Evolutionary conservation across 2,113 vertebrate genomes (phyloP).

Genomic region (Laticauda laticaudata): DNA sequence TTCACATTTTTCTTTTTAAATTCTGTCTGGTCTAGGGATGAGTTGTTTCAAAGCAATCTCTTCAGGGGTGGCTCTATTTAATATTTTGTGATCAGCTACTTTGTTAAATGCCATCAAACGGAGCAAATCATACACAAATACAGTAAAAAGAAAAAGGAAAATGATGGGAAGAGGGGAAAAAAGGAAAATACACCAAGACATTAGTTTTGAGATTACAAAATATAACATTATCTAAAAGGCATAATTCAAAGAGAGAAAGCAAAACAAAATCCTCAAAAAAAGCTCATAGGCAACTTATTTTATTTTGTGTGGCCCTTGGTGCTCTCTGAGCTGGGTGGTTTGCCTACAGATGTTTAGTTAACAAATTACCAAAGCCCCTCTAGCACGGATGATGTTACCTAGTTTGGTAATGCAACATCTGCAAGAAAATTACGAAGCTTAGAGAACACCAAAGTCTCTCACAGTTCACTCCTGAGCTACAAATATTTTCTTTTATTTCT

Average conservation of each 20-base stretch:
- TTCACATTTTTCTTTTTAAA: not conserved
- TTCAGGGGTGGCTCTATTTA: not conserved
- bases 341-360: not conserved
- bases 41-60: not conserved
- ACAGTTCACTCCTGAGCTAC: not conserved
- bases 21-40: not conserved
- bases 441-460: not conserved
- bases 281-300: not conserved
- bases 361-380: not conserved
- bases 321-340: not conserved
- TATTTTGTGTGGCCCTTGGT: not conserved
- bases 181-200: not conserved
- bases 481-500: not conserved
- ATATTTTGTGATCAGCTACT: not conserved
- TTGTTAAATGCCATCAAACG: not conserved
- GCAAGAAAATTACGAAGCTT: not conserved
- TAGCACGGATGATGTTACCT: not conserved
- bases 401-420: not conserved
- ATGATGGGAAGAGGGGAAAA: not conserved
- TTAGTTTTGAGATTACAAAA: not conserved
- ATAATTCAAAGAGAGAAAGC: not conserved
- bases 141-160: not conserved
- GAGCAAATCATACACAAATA: not conserved
- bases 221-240: not conserved
- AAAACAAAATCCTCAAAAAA: not conserved